A percentile compares a stretch with the other conserved stretches of the same genome.
Evolutionary conservation across 2,797 vertebrate species (phyloP).

Genomic region (Pristis pectinata): DNA sequence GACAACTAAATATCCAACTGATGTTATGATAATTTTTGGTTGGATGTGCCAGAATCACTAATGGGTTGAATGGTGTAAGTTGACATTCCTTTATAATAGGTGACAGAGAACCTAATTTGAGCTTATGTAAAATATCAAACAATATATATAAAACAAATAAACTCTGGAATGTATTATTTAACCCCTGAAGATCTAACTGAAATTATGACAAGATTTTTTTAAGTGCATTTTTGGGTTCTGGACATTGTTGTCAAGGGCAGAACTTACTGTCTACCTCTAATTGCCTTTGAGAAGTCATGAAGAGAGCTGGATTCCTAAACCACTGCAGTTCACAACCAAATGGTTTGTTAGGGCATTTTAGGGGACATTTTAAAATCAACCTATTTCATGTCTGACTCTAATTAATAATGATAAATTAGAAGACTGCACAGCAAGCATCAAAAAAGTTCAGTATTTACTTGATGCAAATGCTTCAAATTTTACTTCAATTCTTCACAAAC

Average conservation of each 20-base stretch:
- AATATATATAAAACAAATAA: too few species aligned
- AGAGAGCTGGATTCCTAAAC: too few species aligned
- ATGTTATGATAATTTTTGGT: neutral
- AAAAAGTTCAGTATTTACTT: neutral
- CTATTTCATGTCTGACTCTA: neutral
- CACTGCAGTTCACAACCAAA: too few species aligned
- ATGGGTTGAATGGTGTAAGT: neutral
- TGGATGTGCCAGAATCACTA: conserved; percentile 2
- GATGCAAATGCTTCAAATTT: neutral
- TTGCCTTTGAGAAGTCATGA: too few species aligned
- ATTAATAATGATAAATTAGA: neutral
- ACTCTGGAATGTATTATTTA: neutral
- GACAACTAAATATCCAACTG: neutral
- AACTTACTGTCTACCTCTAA: too few species aligned
- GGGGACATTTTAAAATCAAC: too few species aligned
- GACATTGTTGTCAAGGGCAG: too few species aligned
- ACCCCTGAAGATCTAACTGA: neutral
- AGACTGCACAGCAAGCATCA: neutral
- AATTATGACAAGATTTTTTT: neutral
- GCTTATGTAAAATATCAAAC: neutral
- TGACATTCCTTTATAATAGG: neutral
- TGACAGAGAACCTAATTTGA: neutral
- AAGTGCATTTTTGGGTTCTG: too few species aligned
- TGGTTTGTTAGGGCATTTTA: too few species aligned
- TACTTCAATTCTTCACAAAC: neutral